Evolutionary conservation across 2,888 invertebrate species (phyloP), one percentile per base, ranked within the genome.

Genomic region (Dasypogon diadema): DNA sequence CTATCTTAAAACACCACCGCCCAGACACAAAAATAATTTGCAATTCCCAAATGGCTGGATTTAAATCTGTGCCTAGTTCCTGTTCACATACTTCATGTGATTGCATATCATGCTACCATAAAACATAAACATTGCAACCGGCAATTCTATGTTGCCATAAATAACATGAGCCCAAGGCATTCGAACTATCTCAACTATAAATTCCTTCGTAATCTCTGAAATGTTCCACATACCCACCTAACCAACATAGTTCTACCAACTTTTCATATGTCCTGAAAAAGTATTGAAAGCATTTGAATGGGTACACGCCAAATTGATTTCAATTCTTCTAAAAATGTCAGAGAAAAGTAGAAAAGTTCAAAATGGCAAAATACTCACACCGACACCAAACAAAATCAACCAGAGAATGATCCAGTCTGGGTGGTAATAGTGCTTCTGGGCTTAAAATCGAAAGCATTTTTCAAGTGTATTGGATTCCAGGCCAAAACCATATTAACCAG

Each of bases 251-350:
- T n/a, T n/a, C n/a, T n/a, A n/a, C n/a, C n/a, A n/a, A n/a, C n/a
- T n/a, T n/a, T n/a, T n/a, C n/a, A n/a, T n/a, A n/a, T n/a, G n/a
- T n/a, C n/a, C n/a, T n/a, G n/a, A n/a, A n/a, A 2, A 12, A n/a
- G 42, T 12, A 34, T 10, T 37, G 37, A 60, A 60, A 34, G 4
- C 60, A 37, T 60, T 60, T 12, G 37, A 21, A 21, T 18, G 18
- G 60, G 58, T 8, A 12, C 37, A 60, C 60, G 37, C 34, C 34
- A 42, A 60, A 60, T 60, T 60, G 60, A 60, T 60, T 60, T 37
- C 34, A 21, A 2, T 60, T 16, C 58, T 30, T 3, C 60, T 37
- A 37, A 34, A 60, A 60, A 60, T 21, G 34, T 37, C 26, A 12
- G 21, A 37, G 42, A 5, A 8, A 60, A 60, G 16, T 8, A n/a